Evolutionary conservation across 64 coral and sea anemone genomes (phyloP), one percentile per base, ranked within the genome.

Genomic region (Platygyra sinensis): DNA sequence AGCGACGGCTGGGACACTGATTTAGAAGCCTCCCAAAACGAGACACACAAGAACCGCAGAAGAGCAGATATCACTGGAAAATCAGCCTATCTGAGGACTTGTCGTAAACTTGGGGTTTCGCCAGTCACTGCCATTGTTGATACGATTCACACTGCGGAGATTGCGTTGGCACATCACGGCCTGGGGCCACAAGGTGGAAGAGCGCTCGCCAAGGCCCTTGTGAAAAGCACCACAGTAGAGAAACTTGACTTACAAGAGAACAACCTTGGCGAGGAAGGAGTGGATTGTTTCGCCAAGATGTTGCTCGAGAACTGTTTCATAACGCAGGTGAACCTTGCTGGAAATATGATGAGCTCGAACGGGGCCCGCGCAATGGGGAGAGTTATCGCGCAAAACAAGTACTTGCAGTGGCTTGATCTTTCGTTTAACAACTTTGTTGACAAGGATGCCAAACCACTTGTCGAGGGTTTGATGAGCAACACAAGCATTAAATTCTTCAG

Each of bases 341-440:
- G 86, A 17, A 95, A 95, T 76, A 72, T 74, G 54, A 49, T 95
- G 18, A 82, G 78, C 54, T 79, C 85, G 38, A 78, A 89, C 11
- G 94, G 94, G 0, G 89, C 94, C 0, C 36, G 57, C 7, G 94
- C 86, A 1, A 95, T 95, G 17, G 89, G 89, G 12, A 60, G 72
- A 9, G 82, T 86, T 17, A 52, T 95, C 22, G 18, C 46, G 10
- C n/a, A 92, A 42, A 92, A 89, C 76, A 75, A 54, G 6, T 92
- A 92, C 30, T 11, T 95, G n/a, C 72, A 83, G 60, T 72, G 86
- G 65, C 79, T 95, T 14, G 86, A 92, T 92, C 69, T 95, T 1
- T 91, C 94, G 39, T 92, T 75, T 20, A 95, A 95, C 63, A 80
- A 87, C 30, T 91, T 95, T 65, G 84, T 87, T 36, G 94, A 96